Evolutionary conservation across 2,113 vertebrate genomes (phyloP), one percentile per base, ranked within the genome.

Genomic region (Chlorodrepanis virens): DNA sequence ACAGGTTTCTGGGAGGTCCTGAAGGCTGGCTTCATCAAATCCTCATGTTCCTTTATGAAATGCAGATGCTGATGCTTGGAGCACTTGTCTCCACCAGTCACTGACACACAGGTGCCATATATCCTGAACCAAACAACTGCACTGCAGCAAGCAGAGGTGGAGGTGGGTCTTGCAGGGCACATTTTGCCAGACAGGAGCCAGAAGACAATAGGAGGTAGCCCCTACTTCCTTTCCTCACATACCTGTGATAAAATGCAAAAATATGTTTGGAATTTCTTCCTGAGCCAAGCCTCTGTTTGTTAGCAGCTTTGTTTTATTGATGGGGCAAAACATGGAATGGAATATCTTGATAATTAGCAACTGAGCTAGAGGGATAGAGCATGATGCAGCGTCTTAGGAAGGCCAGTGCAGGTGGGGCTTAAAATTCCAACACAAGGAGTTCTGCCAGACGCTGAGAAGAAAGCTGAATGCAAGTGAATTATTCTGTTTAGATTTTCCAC

Each of bases 41-140:
- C 83, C 68, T 78, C 40, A 49, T 89, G 80, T 82, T 92, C 12
- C 33, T 45, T 95, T 86, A 92, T 93, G 88, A 90, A 95, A 75
- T 19, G 44, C 90, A 95, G 92, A 88, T 91, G 87, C 23, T 59
- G 42, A 54, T 11, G 6, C 63, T 92, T 83, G 42, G 45, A 93
- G 77, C 63, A 70, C 59, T 89, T 93, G 59, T 85, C 50, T 93
- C 29, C 23, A 50, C 61, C 74, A 53, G 8, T 75, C 93, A 68
- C 37, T 79, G 44, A 76, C 77, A 76, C 53, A 72, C 67, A 85
- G 57, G 67, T 93, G 84, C 61, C 75, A 37, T 37, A 74, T 57
- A 67, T 42, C 31, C 50, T 27, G 52, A 87, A 72, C 16, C 0
- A 3, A 90, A 61, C 6, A 83, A 69, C 20, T 78, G 3, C 14